Conservation (phyloP, 2,797 vertebrate species). For the Sciaenops ocellatus region DNA sequence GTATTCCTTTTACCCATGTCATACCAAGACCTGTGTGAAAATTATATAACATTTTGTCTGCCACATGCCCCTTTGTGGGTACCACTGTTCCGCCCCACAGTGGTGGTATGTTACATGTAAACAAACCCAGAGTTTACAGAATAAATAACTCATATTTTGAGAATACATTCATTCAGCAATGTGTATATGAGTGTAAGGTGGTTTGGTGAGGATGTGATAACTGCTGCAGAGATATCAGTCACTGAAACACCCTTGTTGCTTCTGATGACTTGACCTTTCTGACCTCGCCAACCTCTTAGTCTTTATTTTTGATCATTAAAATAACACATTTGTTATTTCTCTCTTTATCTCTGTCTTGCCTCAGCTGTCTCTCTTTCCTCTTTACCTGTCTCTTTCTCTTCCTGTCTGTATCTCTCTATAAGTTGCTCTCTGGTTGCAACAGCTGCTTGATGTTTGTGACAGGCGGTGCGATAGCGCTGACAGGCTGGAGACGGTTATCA, state of each 20-base stretch:
- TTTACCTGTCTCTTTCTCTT: slow-evolving; percentile 42
- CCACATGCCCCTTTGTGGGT: neutral
- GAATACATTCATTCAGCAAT: neutral
- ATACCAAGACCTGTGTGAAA: no score
- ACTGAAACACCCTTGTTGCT: slow-evolving; percentile 11
- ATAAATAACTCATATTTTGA: neutral
- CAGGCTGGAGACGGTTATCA: slow-evolving; percentile 98
- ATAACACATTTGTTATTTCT: slow-evolving; percentile 25
- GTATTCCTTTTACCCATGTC: no score
- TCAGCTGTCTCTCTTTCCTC: slow-evolving; percentile 13
- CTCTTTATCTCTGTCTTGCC: slow-evolving; percentile 31
- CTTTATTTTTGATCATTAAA: slow-evolving; percentile 27
- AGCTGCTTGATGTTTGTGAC: slow-evolving; percentile 98
- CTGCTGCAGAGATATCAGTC: slow-evolving; percentile 3
- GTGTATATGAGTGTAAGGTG: neutral
- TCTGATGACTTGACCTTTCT: slow-evolving; percentile 32
- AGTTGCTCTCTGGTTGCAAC: slow-evolving; percentile 72
- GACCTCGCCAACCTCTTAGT: slow-evolving; percentile 4
- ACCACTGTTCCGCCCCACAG: neutral
- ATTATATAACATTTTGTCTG: no score
- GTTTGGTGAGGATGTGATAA: neutral
- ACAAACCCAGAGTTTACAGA: neutral
- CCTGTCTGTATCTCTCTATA: slow-evolving; percentile 51
- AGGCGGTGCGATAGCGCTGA: slow-evolving; percentile 89
- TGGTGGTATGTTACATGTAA: neutral